Evolutionary conservation across 2,113 vertebrate genomes (phyloP).

Genomic region (Tetraodon nigroviridis): DNA sequence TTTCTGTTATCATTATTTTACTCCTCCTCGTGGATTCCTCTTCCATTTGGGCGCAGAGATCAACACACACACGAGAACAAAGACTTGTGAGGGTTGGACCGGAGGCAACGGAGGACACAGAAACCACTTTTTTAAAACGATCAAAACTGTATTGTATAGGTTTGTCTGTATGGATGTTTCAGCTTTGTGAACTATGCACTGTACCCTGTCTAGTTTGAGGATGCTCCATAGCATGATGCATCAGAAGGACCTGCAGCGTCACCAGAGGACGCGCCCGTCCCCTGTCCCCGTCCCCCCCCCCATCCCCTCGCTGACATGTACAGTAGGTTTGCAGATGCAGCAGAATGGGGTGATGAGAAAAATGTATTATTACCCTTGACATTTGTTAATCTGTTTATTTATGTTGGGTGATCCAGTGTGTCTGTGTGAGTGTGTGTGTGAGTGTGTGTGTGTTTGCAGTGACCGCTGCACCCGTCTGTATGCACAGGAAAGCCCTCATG

Average conservation of each 20-base stretch:
- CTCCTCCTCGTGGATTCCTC: constrained; percentile 19
- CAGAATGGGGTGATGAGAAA: not conserved
- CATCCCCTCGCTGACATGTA: constrained; percentile 9
- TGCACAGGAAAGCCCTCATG: constrained; percentile 50
- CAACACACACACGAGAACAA: constrained; percentile 63
- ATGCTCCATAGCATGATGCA: constrained; percentile 68
- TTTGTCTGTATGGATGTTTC: constrained; percentile 63
- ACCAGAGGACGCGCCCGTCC: constrained; percentile 21
- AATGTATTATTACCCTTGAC: constrained; percentile 21
- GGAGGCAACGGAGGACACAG: constrained; percentile 1
- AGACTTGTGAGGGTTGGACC: constrained; percentile 9
- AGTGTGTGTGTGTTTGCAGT: constrained; percentile 1
- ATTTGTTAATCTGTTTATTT: too few relatives aligned
- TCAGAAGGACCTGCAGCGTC: constrained; percentile 40
- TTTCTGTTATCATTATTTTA: constrained; percentile 5
- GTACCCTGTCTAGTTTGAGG: constrained; percentile 64
- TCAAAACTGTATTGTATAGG: constrained; percentile 57
- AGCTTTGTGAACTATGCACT: constrained; percentile 83
- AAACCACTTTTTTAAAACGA: constrained; percentile 42
- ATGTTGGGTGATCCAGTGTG: constrained; percentile 28
- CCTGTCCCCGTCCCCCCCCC: too few relatives aligned
- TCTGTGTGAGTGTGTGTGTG: constrained; percentile 3
- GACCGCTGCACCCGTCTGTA: constrained; percentile 6
- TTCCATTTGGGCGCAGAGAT: constrained; percentile 48
- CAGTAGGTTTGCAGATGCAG: constrained; percentile 13